These are phyloP conservation scores for Mythimna pallens DNA, from an alignment of 2,888 invertebrate genomes.

Conservation along the genomic window DNA sequence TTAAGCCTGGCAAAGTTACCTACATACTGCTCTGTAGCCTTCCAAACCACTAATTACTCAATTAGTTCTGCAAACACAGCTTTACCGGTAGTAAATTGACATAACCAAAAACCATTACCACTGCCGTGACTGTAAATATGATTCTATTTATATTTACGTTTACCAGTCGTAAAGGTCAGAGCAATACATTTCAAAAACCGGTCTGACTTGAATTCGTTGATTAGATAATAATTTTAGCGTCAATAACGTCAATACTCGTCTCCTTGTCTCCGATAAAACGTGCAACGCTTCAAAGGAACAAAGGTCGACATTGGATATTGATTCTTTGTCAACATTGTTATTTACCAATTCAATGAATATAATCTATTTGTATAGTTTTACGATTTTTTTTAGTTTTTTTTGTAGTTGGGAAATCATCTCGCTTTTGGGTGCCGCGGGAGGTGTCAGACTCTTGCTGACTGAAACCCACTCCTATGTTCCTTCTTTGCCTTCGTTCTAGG, in stretches of 20 bases:
- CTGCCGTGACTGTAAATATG: constrained; percentile 10
- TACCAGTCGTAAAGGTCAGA: constrained; percentile 46
- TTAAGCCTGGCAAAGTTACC: too few relatives aligned
- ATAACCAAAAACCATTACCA: constrained; percentile 17
- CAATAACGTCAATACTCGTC: constrained; percentile 10
- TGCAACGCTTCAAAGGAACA: constrained; percentile 2
- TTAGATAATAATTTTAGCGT: constrained; percentile 48
- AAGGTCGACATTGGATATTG: constrained; percentile 40
- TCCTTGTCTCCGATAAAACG: constrained; percentile 3
- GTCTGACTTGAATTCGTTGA: constrained; percentile 34
- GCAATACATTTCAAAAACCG: constrained; percentile 45
- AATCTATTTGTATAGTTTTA: too few relatives aligned
- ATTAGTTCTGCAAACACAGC: constrained; percentile 26
- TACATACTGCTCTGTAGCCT: too few relatives aligned
- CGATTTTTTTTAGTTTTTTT: too few relatives aligned
- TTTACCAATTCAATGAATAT: constrained; percentile 10
- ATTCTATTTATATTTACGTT: constrained; percentile 19
- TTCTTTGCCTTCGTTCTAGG: too few relatives aligned
- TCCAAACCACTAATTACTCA: background rate
- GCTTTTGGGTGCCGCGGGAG: too few relatives aligned
- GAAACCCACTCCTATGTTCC: too few relatives aligned
- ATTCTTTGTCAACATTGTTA: constrained; percentile 21
- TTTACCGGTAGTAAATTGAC: constrained; percentile 10
- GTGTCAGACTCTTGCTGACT: too few relatives aligned
- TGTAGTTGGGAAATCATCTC: too few relatives aligned